Conservation (phyloP, 2,113 vertebrate species). For the Cisticola juncidis region DNA sequence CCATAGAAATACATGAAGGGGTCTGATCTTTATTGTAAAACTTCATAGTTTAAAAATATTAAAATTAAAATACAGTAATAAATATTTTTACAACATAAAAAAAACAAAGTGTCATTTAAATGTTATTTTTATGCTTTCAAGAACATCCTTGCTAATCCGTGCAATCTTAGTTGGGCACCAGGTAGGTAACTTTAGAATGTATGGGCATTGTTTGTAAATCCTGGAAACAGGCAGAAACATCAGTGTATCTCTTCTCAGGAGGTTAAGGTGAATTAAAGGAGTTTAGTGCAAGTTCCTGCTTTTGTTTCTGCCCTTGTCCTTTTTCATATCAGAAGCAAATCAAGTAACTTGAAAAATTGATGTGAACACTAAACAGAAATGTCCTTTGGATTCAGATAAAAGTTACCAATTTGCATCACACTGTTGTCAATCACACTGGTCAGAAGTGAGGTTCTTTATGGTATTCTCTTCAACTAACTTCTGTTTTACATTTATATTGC, state of each 20-base stretch:
- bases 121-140: neutral
- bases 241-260: neutral
- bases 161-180: neutral
- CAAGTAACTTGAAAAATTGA: neutral
- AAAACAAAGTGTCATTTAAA: neutral
- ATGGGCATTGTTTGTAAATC: neutral
- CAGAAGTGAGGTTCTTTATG: neutral
- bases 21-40: neutral
- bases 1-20: neutral
- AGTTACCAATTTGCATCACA: neutral
- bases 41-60: neutral
- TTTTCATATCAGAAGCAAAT: neutral
- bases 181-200: neutral
- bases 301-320: neutral
- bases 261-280: neutral
- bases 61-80: neutral
- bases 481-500: conserved; percentile 30
- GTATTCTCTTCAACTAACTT: neutral
- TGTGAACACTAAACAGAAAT: neutral
- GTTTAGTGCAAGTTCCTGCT: neutral
- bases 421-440: neutral
- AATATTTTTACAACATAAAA: neutral
- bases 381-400: neutral
- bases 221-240: neutral
- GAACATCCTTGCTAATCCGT: neutral